Conservation (phyloP, 2,113 vertebrate genomes). For the Trinectes maculatus region DNA sequence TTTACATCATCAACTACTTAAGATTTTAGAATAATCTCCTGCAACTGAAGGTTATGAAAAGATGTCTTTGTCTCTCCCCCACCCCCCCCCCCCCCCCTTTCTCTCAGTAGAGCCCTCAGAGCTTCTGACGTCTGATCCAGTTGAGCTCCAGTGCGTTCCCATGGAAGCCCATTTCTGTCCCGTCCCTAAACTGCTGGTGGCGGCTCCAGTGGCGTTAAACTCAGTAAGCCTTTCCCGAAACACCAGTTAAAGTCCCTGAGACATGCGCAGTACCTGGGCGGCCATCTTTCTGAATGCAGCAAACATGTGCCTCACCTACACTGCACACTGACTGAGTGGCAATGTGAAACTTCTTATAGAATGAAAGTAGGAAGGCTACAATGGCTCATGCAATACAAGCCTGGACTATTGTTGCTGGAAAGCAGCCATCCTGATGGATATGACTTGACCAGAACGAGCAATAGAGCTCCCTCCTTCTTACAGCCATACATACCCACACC, state of each 20-base stretch:
- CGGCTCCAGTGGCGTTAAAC: conserved; percentile 87
- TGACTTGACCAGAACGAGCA: conserved; percentile 68
- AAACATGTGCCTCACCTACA: conserved; percentile 81
- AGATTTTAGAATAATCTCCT: not conserved
- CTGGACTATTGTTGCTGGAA: conserved; percentile 72
- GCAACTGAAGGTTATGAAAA: not conserved
- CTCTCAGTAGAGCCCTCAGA: conserved; percentile 87
- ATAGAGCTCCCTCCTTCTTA: conserved; percentile 70
- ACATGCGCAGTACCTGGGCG: conserved; percentile 32
- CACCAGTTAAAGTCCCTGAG: conserved; percentile 84
- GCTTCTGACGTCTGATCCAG: conserved; percentile 89
- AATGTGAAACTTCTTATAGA: conserved; percentile 51
- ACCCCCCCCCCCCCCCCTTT: conserved; percentile 1
- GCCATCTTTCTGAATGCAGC: conserved; percentile 71
- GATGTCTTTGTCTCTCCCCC: conserved; percentile 18
- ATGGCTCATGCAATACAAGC: conserved; percentile 75
- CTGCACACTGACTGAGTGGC: conserved; percentile 64
- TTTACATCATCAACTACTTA: not conserved
- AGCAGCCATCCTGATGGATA: conserved; percentile 72
- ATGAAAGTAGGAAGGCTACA: conserved; percentile 43
- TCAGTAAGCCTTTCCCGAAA: conserved; percentile 91
- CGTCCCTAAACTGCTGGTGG: conserved; percentile 80
- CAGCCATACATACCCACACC: conserved; percentile 81
- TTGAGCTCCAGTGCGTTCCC: conserved; percentile 87
- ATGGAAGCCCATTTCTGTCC: conserved; percentile 91